Percentiles rank a stretch among this genome's conserved stretches.
Conservation (phyloP, 1,140 invertebrate species). For the Procambarus clarkii region DNA sequence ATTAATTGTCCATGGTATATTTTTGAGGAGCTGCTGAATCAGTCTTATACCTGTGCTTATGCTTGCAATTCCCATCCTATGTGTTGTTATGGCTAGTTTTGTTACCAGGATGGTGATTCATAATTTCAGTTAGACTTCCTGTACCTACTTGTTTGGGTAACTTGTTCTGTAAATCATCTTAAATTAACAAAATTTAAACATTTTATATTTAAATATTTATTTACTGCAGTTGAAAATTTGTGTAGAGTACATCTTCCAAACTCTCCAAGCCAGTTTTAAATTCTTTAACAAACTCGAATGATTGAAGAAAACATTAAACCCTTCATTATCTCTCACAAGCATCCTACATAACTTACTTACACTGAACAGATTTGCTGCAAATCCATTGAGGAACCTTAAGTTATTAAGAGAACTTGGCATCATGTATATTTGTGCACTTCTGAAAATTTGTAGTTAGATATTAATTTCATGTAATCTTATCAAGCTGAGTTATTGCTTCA, state of each 20-base stretch:
- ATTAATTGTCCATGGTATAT: not conserved
- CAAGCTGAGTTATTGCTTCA: not conserved
- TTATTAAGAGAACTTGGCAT: not conserved
- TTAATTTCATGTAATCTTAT: not conserved
- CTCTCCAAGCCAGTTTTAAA: too few relatives aligned
- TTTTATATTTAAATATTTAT: too few relatives aligned
- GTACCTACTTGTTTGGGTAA: not conserved
- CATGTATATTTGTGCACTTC: not conserved
- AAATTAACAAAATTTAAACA: not conserved
- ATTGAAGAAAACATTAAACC: not conserved
- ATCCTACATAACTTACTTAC: not conserved
- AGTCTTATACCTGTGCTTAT: constrained; percentile 1
- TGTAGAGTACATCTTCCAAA: too few relatives aligned
- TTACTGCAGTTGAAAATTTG: too few relatives aligned
- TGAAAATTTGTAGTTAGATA: not conserved
- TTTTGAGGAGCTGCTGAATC: not conserved
- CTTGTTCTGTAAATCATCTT: not conserved
- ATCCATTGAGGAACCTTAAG: not conserved
- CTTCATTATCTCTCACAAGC: not conserved
- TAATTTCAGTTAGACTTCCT: not conserved
- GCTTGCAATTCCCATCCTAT: constrained; percentile 32
- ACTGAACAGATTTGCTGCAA: not conserved
- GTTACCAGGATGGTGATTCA: constrained; percentile 56
- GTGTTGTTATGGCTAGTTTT: constrained; percentile 24
- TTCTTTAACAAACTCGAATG: not conserved